Conservation (phyloP, 2,888 invertebrate genomes). For the Drosophila eohydei region DNA sequence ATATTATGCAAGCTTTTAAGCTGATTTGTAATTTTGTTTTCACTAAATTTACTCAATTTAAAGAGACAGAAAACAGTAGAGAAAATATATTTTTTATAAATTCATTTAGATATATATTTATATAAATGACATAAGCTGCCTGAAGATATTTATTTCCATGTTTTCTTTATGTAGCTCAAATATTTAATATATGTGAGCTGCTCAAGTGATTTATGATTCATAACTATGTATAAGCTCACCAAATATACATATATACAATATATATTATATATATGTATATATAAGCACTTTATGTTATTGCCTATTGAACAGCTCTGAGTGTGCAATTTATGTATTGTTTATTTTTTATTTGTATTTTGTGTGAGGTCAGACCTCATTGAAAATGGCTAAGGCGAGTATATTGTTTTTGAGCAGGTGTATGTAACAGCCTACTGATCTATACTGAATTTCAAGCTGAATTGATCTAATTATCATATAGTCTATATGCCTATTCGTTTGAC, state of each 20-base stretch:
- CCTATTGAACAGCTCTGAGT: slow-evolving; percentile 44
- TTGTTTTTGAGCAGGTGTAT: neutral
- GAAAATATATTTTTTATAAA: neutral
- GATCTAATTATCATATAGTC: no score
- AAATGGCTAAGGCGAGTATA: neutral
- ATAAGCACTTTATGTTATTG: slow-evolving; percentile 27
- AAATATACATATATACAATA: neutral
- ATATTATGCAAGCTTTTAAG: neutral
- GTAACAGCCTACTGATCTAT: neutral
- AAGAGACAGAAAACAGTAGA: neutral
- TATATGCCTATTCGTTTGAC: no score
- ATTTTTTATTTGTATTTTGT: slow-evolving; percentile 12
- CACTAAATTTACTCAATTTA: neutral
- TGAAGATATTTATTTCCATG: slow-evolving; percentile 4
- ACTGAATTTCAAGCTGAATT: no score
- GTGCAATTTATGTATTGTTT: slow-evolving; percentile 55
- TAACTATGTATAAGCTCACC: neutral
- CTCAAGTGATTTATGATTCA: slow-evolving; percentile 16
- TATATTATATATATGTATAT: neutral
- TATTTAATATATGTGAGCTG: slow-evolving; percentile 1
- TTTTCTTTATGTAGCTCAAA: neutral
- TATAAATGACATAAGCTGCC: neutral
- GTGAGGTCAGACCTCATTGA: neutral
- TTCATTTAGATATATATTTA: neutral
- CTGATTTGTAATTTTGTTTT: neutral